Conservation (phyloP, 2,797 vertebrate genomes). For the Squalus acanthias region DNA sequence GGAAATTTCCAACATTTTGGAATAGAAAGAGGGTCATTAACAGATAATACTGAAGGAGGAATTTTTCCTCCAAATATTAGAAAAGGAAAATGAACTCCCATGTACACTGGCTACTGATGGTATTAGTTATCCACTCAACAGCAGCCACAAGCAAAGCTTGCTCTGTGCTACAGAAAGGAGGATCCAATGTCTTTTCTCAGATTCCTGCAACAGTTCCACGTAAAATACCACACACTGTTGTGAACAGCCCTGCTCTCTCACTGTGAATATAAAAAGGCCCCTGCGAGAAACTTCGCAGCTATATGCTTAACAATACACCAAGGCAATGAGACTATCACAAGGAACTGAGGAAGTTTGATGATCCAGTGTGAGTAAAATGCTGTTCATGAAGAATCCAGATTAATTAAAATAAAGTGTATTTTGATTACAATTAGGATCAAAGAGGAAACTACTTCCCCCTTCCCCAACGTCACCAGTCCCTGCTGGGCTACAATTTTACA, state of each 20-base stretch:
- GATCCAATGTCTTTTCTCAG: neutral
- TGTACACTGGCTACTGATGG: neutral
- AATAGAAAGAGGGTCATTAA: neutral
- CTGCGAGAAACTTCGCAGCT: constrained; percentile 22
- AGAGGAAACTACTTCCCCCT: neutral
- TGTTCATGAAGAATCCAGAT: neutral
- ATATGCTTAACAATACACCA: neutral
- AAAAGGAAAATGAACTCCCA: neutral
- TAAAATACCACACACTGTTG: constrained; percentile 20
- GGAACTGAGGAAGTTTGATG: neutral
- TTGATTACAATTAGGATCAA: neutral
- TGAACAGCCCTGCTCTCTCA: neutral
- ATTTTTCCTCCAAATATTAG: neutral
- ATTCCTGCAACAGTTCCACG: neutral
- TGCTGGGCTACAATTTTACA: neutral
- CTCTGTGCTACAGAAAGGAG: neutral
- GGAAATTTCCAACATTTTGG: neutral
- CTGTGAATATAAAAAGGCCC: neutral
- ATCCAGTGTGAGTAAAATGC: neutral
- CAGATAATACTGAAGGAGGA: neutral
- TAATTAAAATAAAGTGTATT: neutral
- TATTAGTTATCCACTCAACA: neutral
- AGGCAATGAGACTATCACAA: neutral
- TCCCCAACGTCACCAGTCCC: neutral
- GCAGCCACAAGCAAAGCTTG: neutral